Evolutionary conservation across 2,888 invertebrate genomes (phyloP).

Genomic region (Geophilus truncorum): DNA sequence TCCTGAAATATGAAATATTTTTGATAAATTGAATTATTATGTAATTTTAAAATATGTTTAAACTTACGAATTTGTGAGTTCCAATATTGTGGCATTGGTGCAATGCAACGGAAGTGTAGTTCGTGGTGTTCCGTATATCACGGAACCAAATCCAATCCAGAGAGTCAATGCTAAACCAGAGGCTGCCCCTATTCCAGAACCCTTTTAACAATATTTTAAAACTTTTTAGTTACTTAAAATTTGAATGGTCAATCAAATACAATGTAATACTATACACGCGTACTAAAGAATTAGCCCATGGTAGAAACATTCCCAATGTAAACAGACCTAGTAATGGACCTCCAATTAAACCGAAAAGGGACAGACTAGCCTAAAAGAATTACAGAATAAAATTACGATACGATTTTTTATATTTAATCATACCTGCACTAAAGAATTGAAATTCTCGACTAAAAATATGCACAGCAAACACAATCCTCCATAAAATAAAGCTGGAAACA

Average conservation of each 20-base stretch:
- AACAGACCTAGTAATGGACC: constrained; percentile 43
- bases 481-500: constrained; percentile 57
- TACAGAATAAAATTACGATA: background rate
- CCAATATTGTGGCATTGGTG: background rate
- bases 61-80: background rate
- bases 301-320: constrained; percentile 43
- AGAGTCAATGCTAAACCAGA: constrained; percentile 44
- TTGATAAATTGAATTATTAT: background rate
- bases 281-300: constrained; percentile 40
- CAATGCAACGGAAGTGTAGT: background rate
- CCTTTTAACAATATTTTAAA: constrained; percentile 41
- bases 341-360: constrained; percentile 39
- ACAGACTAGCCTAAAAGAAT: background rate
- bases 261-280: too few species aligned
- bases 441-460: constrained; percentile 76
- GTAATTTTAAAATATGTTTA: background rate
- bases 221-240: too few species aligned
- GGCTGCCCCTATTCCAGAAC: constrained; percentile 45
- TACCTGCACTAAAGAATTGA: constrained; percentile 82
- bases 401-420: constrained; percentile 37
- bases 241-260: too few species aligned
- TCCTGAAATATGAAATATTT: background rate
- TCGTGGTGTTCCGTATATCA: background rate
- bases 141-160: constrained; percentile 46
- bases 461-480: constrained; percentile 71